Base-by-base conservation (phyloP, 1,140 invertebrate species). In the Chironomus striatipennis region DNA sequence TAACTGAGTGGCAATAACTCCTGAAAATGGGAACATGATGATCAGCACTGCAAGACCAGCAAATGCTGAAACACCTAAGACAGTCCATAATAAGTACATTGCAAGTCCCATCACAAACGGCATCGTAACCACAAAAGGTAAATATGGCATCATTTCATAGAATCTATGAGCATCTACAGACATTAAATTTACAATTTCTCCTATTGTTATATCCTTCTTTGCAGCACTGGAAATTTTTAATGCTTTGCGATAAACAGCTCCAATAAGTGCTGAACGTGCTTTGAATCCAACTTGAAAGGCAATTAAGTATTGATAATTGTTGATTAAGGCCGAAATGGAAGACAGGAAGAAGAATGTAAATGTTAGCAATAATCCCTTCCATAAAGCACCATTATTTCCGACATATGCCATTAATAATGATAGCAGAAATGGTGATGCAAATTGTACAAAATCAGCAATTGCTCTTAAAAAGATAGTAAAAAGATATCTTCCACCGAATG, bases 161-260 rank as follows among this genome's bases (percentile, higher is more conserved):
- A 70, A 70, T 8, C 65, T 15, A 20, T 70, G 65, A 1, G 65
- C 65, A 70, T 70, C 65, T 17, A 70, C 65, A 21, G 65, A 15
- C 65, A 70, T 70, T 6, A 70, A 20, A 20, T 70, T 70, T 20
- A 70, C 65, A 70, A 70, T 70, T 70, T 70, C n/a, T 70, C 65
- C 65, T 20, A 70, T 24, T 0, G 65, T 70, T 70, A 17, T 20
- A 6, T 70, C 18, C 10, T 24, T 70, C 42, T 73, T 73, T 10
- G 91, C 88, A 1, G 86, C 83, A 78, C 90, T 92, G 0, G 91
- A 93, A 82, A 93, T 87, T 74, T 86, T 81, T 42, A 93, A 81
- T 2, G 90, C 88, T 84, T 98, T 98, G 79, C 90, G 86, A 82
- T 98, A 98, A 77, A 98, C 92, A 70, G 94, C 88, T 75, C 93